Conservation (phyloP, 1,140 invertebrate genomes). For the Ladona fulva region DNA sequence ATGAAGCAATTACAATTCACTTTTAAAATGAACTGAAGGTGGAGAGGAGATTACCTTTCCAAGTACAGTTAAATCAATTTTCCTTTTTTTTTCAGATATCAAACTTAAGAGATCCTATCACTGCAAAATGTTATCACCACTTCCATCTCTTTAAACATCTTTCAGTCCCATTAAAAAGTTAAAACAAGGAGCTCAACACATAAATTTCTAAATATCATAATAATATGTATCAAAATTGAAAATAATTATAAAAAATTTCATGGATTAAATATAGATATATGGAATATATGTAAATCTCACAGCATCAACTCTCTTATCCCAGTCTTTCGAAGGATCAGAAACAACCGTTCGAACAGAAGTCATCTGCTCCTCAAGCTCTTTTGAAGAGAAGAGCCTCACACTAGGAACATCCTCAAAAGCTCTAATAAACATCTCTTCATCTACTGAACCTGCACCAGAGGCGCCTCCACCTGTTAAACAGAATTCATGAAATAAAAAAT, state of each 20-base stretch:
- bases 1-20: too few species aligned
- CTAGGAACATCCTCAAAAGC: slow-evolving; percentile 77
- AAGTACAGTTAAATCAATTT: too few species aligned
- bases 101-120: too few species aligned
- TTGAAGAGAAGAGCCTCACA: slow-evolving; percentile 69
- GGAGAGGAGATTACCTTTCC: too few species aligned
- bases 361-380: slow-evolving; percentile 78
- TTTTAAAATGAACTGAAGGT: too few species aligned
- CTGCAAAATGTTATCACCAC: too few species aligned
- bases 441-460: slow-evolving; percentile 69
- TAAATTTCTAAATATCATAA: too few species aligned
- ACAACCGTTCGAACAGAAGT: slow-evolving; percentile 64
- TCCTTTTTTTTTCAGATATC: too few species aligned
- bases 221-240: not conserved
- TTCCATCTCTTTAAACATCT: too few species aligned
- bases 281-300: slow-evolving; percentile 42
- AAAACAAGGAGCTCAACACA: too few species aligned
- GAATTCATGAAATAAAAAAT: not conserved
- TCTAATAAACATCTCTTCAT: slow-evolving; percentile 76
- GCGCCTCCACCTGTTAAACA: not conserved
- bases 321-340: slow-evolving; percentile 73
- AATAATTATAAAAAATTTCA: not conserved
- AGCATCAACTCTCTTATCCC: slow-evolving; percentile 85
- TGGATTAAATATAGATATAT: not conserved
- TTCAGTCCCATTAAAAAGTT: too few species aligned